phyloP scores from a whole-genome alignment of 2,113 vertebrate species.

The Vulpes vulpes region DNA sequence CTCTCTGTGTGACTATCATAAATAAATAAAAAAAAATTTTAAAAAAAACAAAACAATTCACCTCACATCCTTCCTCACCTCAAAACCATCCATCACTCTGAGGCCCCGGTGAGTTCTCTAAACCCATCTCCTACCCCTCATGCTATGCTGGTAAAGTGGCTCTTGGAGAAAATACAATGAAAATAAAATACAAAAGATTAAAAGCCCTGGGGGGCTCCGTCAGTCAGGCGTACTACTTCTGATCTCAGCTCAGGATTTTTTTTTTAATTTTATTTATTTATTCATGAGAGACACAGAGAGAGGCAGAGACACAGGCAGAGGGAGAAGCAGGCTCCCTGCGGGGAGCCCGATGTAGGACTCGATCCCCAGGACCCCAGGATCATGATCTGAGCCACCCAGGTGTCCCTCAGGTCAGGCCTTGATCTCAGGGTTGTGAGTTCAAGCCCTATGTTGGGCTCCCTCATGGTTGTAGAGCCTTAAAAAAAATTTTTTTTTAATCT shows the following conservation, averaged over 20 bases:
- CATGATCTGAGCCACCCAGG: no score
- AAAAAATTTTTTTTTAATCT: background rate
- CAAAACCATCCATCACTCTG: background rate
- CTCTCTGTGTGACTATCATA: no score
- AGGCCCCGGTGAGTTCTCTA: background rate
- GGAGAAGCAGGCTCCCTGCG: no score
- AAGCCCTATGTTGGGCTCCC: background rate
- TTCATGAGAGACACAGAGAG: no score
- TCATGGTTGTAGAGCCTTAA: accelerated
- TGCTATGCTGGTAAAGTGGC: background rate
- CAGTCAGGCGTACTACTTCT: background rate
- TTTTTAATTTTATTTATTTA: no score
- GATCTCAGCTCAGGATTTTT: background rate
- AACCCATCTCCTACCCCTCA: background rate
- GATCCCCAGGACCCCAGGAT: no score
- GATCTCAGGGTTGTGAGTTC: background rate
- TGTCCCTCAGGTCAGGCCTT: background rate
- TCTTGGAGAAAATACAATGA: background rate
- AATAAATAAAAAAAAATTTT: no score
- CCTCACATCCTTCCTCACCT: background rate
- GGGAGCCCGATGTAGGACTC: no score
- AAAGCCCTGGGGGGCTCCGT: background rate
- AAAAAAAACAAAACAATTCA: background rate
- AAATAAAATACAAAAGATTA: background rate
- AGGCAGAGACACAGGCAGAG: no score